phyloP scores from a whole-genome alignment of 2,113 vertebrate genomes.

The Erinaceus europaeus region DNA sequence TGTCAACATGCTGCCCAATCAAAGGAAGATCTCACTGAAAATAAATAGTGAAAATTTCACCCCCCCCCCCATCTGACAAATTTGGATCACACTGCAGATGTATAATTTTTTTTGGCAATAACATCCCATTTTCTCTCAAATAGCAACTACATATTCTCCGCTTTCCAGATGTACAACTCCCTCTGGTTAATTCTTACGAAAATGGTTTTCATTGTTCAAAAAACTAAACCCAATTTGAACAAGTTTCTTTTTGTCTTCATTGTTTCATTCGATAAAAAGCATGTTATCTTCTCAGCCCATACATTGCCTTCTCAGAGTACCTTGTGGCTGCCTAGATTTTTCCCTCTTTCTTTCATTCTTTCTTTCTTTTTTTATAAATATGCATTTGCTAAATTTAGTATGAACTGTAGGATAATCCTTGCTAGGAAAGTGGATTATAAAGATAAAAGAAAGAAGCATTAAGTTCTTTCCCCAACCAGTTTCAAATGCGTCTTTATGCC shows the following conservation, averaged over 20 bases:
- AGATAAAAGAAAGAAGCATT: constrained; percentile 83
- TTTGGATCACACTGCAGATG: constrained; percentile 67
- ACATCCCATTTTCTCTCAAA: constrained; percentile 56
- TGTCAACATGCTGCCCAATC: constrained; percentile 1
- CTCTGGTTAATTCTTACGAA: constrained; percentile 78
- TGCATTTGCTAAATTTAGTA: constrained; percentile 82
- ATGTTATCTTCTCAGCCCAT: constrained; percentile 69
- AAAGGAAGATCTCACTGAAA: constrained; percentile 12
- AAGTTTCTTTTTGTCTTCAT: constrained; percentile 76
- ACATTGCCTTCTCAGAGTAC: constrained; percentile 59
- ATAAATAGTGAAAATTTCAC: constrained; percentile 37
- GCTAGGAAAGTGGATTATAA: constrained; percentile 78
- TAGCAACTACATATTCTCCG: constrained; percentile 41
- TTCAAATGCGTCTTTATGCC: constrained; percentile 83
- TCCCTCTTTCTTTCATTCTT: constrained; percentile 67
- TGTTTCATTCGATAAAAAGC: constrained; percentile 73
- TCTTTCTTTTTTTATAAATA: constrained; percentile 28
- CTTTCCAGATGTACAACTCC: constrained; percentile 76
- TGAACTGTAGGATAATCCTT: constrained; percentile 79
- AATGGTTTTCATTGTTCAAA: constrained; percentile 61
- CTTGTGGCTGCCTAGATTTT: constrained; percentile 74
- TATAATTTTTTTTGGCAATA: constrained; percentile 68
- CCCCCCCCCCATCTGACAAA: constrained; percentile 43
- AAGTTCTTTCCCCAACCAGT: constrained; percentile 78
- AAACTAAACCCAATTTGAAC: constrained; percentile 56